Evolutionary conservation across 2,797 vertebrate species (phyloP).

Genomic region (Bradypodion pumilum): DNA sequence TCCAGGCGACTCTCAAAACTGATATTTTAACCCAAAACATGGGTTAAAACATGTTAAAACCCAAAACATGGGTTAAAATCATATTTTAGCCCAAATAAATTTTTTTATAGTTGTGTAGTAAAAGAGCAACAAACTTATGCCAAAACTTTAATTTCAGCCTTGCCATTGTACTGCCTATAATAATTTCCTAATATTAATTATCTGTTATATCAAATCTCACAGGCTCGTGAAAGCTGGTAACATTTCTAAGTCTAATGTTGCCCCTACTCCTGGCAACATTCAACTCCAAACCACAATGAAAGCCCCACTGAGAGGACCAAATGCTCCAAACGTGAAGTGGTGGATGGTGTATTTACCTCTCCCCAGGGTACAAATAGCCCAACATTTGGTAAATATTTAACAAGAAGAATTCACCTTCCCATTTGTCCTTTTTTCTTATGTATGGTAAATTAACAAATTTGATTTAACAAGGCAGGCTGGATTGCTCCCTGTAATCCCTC

Average conservation of each 20-base stretch:
- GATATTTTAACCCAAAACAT: no score
- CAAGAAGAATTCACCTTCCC: conserved; percentile 58
- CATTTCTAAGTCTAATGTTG: conserved; percentile 59
- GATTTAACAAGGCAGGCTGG: conserved; percentile 65
- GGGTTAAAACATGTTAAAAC: no score
- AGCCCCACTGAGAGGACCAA: conserved; percentile 63
- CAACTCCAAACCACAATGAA: conserved; percentile 51
- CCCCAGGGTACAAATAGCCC: conserved; percentile 62
- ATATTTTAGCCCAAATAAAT: conserved; percentile 74
- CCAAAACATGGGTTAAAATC: no score
- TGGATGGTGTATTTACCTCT: conserved; percentile 59
- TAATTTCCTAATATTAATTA: conserved; percentile 70
- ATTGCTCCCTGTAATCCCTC: conserved; percentile 63
- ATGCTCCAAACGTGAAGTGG: conserved; percentile 53
- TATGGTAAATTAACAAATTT: conserved; percentile 69
- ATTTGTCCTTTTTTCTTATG: conserved; percentile 65
- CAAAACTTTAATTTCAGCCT: conserved; percentile 74
- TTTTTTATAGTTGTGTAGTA: conserved; percentile 75
- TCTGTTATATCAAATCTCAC: conserved; percentile 70
- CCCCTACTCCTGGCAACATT: not conserved
- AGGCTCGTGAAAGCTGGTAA: conserved; percentile 62
- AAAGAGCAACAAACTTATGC: conserved; percentile 74
- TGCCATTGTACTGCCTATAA: conserved; percentile 68
- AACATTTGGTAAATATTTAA: conserved; percentile 66
- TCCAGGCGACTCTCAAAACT: no score